phyloP scores from a whole-genome alignment of 2,113 vertebrate species.

The Trinectes maculatus region DNA sequence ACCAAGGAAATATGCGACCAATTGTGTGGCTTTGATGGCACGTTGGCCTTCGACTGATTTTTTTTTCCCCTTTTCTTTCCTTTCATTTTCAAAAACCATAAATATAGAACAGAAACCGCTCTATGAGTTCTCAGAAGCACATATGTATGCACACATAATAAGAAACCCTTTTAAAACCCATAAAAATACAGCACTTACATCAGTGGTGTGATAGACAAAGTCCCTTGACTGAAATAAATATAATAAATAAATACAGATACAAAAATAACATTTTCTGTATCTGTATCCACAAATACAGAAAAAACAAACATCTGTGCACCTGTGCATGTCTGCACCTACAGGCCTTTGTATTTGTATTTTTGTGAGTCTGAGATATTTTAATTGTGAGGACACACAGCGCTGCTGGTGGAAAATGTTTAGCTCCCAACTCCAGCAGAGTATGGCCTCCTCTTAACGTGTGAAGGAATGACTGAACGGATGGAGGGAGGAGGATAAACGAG shows the following conservation, averaged over 20 bases:
- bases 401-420: constrained; percentile 13
- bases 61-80: constrained; percentile 9
- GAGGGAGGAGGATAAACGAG: constrained; percentile 72
- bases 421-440: constrained; percentile 46
- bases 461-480: constrained; percentile 73
- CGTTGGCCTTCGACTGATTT: constrained; percentile 33
- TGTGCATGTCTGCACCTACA: constrained; percentile 7
- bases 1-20: constrained; percentile 7
- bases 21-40: constrained; percentile 13
- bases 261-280: too few species aligned
- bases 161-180: constrained; percentile 48
- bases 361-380: constrained; percentile 12
- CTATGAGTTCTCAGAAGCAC: constrained; percentile 38
- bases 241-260: constrained; percentile 40
- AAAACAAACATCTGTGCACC: constrained; percentile 5
- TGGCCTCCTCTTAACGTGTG: constrained; percentile 60
- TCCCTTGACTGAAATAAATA: constrained; percentile 52
- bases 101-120: constrained; percentile 43
- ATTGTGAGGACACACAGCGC: constrained; percentile 10
- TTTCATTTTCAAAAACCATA: constrained; percentile 25
- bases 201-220: constrained; percentile 32
- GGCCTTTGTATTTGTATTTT: constrained; percentile 7
- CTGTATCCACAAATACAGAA: constrained; percentile 1
- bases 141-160: background rate
- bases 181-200: constrained; percentile 41